A percentile compares a stretch with the other conserved stretches of the same genome.
Evolutionary conservation across 37 sponge, comb jelly and placozoan genomes (phyloP).

Genomic region (Hormiphora californensis): DNA sequence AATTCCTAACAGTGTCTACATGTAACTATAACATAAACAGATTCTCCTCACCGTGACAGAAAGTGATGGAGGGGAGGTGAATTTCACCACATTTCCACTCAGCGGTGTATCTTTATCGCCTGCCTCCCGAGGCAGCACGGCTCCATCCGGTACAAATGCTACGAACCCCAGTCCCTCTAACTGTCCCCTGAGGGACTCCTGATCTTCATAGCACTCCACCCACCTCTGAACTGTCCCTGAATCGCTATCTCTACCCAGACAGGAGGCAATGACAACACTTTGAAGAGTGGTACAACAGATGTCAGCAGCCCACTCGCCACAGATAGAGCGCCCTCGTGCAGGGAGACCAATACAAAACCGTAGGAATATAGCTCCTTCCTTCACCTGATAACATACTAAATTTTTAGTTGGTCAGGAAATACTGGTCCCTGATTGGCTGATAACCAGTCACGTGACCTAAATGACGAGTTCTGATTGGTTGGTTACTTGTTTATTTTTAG

Average conservation of each 20-base stretch:
- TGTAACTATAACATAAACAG: too few species aligned
- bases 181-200: conserved; percentile 48
- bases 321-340: conserved; percentile 50
- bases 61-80: conserved; percentile 37
- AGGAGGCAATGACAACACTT: conserved; percentile 17
- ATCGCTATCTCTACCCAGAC: neutral
- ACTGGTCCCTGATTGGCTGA: too few species aligned
- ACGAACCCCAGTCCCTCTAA: neutral
- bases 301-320: conserved; percentile 33
- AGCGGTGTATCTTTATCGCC: conserved; percentile 39
- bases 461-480: too few species aligned
- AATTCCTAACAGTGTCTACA: too few species aligned
- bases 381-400: neutral
- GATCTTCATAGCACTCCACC: conserved; percentile 54
- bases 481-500: too few species aligned
- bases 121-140: conserved; percentile 26
- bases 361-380: neutral
- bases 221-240: neutral
- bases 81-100: conserved; percentile 1
- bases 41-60: neutral
- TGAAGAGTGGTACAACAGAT: conserved; percentile 17
- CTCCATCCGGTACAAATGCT: conserved; percentile 55
- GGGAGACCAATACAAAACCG: conserved; percentile 47
- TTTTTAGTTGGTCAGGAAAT: neutral
- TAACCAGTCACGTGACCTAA: too few species aligned